These are phyloP conservation scores for Diogma glabrata DNA, from an alignment of 2,888 invertebrate species.

Conservation along the genomic window DNA sequence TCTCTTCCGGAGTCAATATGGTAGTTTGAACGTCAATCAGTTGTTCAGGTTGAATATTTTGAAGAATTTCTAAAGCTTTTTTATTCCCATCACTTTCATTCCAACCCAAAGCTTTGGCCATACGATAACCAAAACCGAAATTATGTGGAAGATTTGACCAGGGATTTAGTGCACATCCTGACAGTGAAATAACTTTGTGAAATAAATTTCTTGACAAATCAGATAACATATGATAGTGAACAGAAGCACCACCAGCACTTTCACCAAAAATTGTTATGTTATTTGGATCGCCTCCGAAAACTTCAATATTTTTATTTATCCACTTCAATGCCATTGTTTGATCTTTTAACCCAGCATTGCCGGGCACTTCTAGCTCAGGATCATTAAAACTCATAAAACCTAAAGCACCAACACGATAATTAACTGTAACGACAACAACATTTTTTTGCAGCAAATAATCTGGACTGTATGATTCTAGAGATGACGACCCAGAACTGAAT, in stretches of 20 bases:
- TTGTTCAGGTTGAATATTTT: constrained; percentile 22
- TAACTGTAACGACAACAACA: too few relatives aligned
- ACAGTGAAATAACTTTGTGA: neutral
- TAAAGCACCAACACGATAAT: too few relatives aligned
- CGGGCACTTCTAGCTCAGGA: neutral
- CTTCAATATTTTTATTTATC: neutral
- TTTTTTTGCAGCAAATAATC: too few relatives aligned
- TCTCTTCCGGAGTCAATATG: constrained; percentile 29
- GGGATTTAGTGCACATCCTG: neutral
- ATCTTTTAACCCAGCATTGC: constrained; percentile 1
- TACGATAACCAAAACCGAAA: constrained; percentile 20
- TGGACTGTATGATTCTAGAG: too few relatives aligned
- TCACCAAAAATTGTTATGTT: neutral
- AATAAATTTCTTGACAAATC: constrained; percentile 1
- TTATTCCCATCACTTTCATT: constrained; percentile 25
- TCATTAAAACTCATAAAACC: neutral
- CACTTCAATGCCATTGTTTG: neutral
- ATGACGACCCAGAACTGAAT: too few relatives aligned
- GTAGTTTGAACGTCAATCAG: constrained; percentile 26
- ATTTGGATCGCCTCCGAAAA: neutral
- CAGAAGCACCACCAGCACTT: neutral
- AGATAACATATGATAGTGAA: neutral
- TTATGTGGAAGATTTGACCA: neutral
- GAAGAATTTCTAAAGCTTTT: constrained; percentile 29
- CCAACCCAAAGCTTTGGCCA: constrained; percentile 32